These are phyloP conservation scores for Penaeus chinensis DNA, from an alignment of 1,140 invertebrate genomes.

Conservation along the genomic window DNA sequence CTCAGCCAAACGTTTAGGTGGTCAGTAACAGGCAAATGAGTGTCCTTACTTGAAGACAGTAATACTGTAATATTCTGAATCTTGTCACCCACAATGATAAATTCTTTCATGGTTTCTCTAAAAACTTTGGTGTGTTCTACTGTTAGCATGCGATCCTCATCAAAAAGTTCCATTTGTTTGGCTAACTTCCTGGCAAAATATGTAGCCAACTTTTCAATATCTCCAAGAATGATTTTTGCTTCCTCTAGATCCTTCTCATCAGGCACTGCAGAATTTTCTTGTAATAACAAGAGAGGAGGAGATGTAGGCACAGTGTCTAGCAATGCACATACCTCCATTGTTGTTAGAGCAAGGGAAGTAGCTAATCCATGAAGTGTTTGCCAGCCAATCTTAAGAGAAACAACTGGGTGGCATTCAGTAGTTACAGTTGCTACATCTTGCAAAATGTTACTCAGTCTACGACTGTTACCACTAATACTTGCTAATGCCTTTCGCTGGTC, in stretches of 20 bases:
- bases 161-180: constrained; percentile 19
- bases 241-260: constrained; percentile 28
- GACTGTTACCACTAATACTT: constrained; percentile 32
- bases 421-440: constrained; percentile 32
- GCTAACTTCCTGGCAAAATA: constrained; percentile 26
- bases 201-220: not conserved
- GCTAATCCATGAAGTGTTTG: constrained; percentile 46
- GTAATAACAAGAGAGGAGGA: constrained; percentile 5
- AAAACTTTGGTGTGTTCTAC: constrained; percentile 17
- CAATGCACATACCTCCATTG: constrained; percentile 32
- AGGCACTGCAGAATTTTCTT: not conserved
- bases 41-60: constrained; percentile 4
- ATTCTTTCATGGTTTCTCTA: not conserved
- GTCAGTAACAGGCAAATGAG: constrained; percentile 9
- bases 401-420: constrained; percentile 25
- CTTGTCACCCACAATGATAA: constrained; percentile 14
- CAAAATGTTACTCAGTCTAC: constrained; percentile 33
- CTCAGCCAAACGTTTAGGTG: constrained; percentile 23
- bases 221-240: constrained; percentile 25
- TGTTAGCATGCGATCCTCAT: constrained; percentile 37
- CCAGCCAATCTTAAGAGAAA: constrained; percentile 14
- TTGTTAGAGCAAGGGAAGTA: constrained; percentile 48
- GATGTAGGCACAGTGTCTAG: constrained; percentile 25
- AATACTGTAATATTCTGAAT: constrained; percentile 7
- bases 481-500: constrained; percentile 37